These are phyloP conservation scores for Drosophila malerkotliana DNA, from an alignment of 1,140 invertebrate genomes.

Conservation along the genomic window DNA sequence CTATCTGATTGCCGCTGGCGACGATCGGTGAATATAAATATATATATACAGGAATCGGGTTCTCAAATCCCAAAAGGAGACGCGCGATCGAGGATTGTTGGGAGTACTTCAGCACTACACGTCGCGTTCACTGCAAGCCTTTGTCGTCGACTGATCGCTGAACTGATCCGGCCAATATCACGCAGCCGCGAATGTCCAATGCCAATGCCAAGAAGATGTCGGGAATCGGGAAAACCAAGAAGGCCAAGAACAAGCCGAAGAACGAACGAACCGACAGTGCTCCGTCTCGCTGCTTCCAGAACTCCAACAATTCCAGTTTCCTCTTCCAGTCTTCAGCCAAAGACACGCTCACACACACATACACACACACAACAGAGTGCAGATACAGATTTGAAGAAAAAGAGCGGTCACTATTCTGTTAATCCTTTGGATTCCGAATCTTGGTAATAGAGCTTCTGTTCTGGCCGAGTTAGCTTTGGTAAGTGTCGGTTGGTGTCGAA, in stretches of 20 bases:
- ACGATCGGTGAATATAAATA: conserved; percentile 39
- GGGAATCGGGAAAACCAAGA: conserved; percentile 34
- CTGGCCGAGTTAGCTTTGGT: conserved; percentile 73
- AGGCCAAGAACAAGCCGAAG: conserved; percentile 35
- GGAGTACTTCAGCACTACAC: conserved; percentile 65
- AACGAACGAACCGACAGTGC: conserved; percentile 49
- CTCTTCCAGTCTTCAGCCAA: conserved; percentile 61
- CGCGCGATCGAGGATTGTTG: conserved; percentile 34
- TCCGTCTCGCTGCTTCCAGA: conserved; percentile 47
- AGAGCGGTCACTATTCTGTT: conserved; percentile 33
- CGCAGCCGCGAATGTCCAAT: conserved; percentile 63
- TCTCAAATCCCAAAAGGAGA: conserved; percentile 21
- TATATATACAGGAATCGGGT: conserved; percentile 24
- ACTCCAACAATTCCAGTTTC: conserved; percentile 73
- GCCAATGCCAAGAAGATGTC: conserved; percentile 49
- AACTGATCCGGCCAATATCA: conserved; percentile 66
- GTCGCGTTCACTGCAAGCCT: conserved; percentile 81
- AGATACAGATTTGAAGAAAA: conserved; percentile 7
- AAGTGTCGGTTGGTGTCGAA: conserved; percentile 66
- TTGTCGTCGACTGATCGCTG: conserved; percentile 76
- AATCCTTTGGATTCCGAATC: conserved; percentile 63
- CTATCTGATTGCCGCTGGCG: conserved; percentile 38
- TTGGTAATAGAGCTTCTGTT: conserved; percentile 50
- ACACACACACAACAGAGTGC: conserved; percentile 3
- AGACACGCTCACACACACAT: conserved; percentile 16